Evolutionary conservation across 1,140 invertebrate genomes (phyloP).

Genomic region (Trachymyrmex septentrionalis): DNA sequence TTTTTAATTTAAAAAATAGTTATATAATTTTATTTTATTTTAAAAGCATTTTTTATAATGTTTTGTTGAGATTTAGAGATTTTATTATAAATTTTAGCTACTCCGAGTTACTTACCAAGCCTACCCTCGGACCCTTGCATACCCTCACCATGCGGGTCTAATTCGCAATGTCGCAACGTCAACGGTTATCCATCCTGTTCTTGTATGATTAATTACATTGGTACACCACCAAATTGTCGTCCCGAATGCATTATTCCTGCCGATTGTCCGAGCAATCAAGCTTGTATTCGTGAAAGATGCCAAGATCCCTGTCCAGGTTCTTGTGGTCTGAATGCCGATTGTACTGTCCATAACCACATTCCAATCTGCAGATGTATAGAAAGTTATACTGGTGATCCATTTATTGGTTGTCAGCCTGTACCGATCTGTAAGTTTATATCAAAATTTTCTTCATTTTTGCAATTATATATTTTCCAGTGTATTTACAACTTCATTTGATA

Average conservation of each 20-base stretch:
- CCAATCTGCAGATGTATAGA: slow-evolving; percentile 85
- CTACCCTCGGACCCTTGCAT: slow-evolving; percentile 84
- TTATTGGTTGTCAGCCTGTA: slow-evolving; percentile 85
- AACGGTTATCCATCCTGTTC: slow-evolving; percentile 88
- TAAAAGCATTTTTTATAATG: neutral
- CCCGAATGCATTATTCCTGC: slow-evolving; percentile 92
- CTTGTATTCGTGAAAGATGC: slow-evolving; percentile 91
- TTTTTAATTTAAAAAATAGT: neutral
- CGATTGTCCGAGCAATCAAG: slow-evolving; percentile 90
- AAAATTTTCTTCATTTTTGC: neutral
- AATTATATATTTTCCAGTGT: neutral
- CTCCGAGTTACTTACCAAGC: slow-evolving; percentile 54
- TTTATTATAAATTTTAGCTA: slow-evolving; percentile 38
- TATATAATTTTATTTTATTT: neutral
- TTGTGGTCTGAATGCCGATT: slow-evolving; percentile 83
- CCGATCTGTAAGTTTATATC: slow-evolving; percentile 73
- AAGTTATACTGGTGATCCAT: slow-evolving; percentile 87
- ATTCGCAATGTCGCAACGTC: slow-evolving; percentile 85
- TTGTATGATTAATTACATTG: slow-evolving; percentile 81
- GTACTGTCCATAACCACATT: slow-evolving; percentile 84
- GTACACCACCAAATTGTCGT: slow-evolving; percentile 88
- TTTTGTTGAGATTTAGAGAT: neutral
- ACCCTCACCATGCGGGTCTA: slow-evolving; percentile 89
- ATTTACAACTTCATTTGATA: slow-evolving; percentile 21
- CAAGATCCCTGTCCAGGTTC: slow-evolving; percentile 90